These are phyloP conservation scores for Papilio helenus DNA, from an alignment of 1,140 invertebrate species.

Conservation along the genomic window DNA sequence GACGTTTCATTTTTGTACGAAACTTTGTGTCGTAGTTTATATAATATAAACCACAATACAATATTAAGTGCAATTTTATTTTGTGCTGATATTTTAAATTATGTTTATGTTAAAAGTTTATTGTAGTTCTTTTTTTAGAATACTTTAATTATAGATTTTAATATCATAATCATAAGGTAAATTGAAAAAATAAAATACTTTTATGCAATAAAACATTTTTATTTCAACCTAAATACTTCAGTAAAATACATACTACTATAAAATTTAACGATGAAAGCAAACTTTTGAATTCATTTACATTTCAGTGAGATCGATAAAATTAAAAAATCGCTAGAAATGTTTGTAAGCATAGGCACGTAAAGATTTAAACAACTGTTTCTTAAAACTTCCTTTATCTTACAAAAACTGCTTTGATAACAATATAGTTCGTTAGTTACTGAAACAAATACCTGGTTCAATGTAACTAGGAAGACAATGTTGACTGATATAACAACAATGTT, in stretches of 20 bases:
- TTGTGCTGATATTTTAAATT: not conserved
- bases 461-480: slow-evolving; percentile 11
- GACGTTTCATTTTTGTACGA: not conserved
- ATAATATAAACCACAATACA: too few relatives aligned
- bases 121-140: too few relatives aligned
- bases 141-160: too few relatives aligned
- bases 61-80: too few relatives aligned
- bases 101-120: not conserved
- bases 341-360: slow-evolving; percentile 27
- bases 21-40: not conserved
- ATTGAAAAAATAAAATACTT: slow-evolving; percentile 43
- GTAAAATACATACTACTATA: slow-evolving; percentile 59
- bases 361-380: slow-evolving; percentile 5
- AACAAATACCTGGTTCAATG: not conserved
- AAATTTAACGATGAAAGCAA: slow-evolving; percentile 64
- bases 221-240: slow-evolving; percentile 63
- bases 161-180: not conserved
- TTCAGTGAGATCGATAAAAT: not conserved
- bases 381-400: not conserved
- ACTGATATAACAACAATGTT: not conserved
- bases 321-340: not conserved
- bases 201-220: slow-evolving; percentile 60
- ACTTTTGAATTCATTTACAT: slow-evolving; percentile 50
- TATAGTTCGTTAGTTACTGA: too few relatives aligned
- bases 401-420: not conserved